Conservation (phyloP, 2,888 invertebrate species). For the Oegoconia quadripuncta region DNA sequence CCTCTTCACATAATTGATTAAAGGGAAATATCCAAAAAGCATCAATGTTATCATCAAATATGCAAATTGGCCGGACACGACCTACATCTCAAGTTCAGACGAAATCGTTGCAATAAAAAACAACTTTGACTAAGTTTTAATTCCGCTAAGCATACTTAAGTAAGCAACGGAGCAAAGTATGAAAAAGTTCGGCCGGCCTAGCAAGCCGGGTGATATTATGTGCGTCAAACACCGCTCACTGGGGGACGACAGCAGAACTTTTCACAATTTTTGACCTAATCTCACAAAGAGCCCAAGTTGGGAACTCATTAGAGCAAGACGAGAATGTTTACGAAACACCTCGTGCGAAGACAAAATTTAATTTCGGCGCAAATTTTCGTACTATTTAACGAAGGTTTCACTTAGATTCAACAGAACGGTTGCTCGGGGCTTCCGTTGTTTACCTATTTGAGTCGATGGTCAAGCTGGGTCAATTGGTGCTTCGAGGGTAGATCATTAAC, state of each 20-base stretch:
- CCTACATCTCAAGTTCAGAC: conserved; percentile 18
- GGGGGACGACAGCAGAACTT: conserved; percentile 41
- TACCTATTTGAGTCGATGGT: conserved; percentile 29
- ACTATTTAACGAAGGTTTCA: conserved; percentile 11
- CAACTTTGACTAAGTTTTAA: conserved; percentile 46
- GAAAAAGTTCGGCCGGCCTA: conserved; percentile 29
- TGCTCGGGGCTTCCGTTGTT: conserved; percentile 28
- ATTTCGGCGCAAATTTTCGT: conserved; percentile 10
- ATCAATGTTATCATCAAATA: conserved; percentile 15
- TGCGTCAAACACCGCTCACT: conserved; percentile 41
- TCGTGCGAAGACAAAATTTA: conserved; percentile 33
- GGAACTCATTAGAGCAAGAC: conserved; percentile 62
- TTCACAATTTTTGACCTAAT: conserved; percentile 61
- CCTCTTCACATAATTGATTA: background rate
- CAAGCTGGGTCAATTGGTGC: conserved; percentile 29
- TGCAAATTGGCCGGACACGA: conserved; percentile 16
- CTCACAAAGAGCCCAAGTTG: conserved; percentile 58
- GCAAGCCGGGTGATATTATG: conserved; percentile 32
- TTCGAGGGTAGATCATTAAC: background rate
- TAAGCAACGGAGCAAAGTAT: conserved; percentile 41
- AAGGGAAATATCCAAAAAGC: background rate
- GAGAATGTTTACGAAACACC: conserved; percentile 52
- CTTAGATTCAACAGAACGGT: conserved; percentile 5
- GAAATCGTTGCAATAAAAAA: conserved; percentile 44
- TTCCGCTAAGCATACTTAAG: conserved; percentile 48